Percentiles rank a stretch among this genome's conserved stretches.
Evolutionary conservation across 2,113 vertebrate genomes (phyloP).

Genomic region (Melanotaenia duboulayi): DNA sequence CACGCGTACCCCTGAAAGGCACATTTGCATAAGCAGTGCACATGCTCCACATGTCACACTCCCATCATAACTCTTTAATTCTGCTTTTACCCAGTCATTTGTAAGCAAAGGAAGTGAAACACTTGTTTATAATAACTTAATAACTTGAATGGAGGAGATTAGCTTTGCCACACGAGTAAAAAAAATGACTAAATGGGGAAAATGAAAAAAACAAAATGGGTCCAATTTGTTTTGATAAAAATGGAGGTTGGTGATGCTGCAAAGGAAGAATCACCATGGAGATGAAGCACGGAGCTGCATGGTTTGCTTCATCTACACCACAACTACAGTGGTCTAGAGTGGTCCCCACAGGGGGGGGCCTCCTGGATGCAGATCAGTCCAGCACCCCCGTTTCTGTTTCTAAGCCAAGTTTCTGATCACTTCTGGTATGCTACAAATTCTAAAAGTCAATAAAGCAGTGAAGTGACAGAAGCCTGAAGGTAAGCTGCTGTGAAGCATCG

Average conservation of each 20-base stretch:
- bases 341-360: constrained; percentile 22
- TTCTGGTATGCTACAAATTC: constrained; percentile 34
- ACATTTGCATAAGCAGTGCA: constrained; percentile 52
- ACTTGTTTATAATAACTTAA: neutral
- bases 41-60: constrained; percentile 14
- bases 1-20: constrained; percentile 59
- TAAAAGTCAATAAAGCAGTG: constrained; percentile 28
- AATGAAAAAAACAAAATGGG: neutral
- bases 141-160: too few relatives aligned
- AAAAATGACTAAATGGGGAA: neutral
- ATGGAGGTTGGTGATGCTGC: constrained; percentile 14
- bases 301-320: neutral
- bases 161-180: neutral
- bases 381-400: constrained; percentile 36
- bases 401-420: constrained; percentile 32
- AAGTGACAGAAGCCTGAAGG: constrained; percentile 14
- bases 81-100: constrained; percentile 10
- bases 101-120: constrained; percentile 16
- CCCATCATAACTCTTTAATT: constrained; percentile 10
- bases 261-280: constrained; percentile 37
- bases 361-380: constrained; percentile 49
- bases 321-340: neutral
- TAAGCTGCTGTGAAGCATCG: constrained; percentile 7
- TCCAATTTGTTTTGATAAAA: neutral
- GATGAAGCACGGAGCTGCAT: constrained; percentile 16